phyloP scores from a whole-genome alignment of 2,113 vertebrate genomes.

The Pelobates fuscus region DNA sequence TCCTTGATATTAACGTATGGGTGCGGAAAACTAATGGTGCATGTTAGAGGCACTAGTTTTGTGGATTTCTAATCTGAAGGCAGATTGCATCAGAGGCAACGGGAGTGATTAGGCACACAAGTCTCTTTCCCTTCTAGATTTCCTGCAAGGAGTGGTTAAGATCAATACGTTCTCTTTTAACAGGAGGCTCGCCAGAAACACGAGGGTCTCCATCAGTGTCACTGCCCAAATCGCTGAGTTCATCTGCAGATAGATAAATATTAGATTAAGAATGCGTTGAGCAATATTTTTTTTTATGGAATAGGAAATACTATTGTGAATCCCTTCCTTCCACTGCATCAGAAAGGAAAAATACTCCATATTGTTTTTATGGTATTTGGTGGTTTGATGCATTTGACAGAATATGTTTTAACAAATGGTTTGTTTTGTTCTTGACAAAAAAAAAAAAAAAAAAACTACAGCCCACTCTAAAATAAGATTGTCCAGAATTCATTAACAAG shows the following conservation, averaged over 20 bases:
- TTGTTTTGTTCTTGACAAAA: no score
- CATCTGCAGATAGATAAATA: constrained; percentile 64
- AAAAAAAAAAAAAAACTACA: no score
- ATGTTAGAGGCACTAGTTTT: constrained; percentile 32
- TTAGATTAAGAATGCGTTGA: not conserved
- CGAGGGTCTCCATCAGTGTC: constrained; percentile 67
- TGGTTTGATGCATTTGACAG: no score
- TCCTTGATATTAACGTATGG: not conserved
- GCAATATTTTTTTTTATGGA: no score
- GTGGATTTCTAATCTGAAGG: constrained; percentile 17
- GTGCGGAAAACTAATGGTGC: not conserved
- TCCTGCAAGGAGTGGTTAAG: constrained; percentile 86
- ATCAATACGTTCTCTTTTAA: constrained; percentile 89
- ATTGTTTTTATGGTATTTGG: no score
- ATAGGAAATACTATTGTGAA: no score
- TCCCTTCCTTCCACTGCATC: no score
- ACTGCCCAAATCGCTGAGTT: constrained; percentile 73
- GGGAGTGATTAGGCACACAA: constrained; percentile 19
- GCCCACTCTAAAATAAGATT: no score
- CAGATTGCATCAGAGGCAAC: constrained; percentile 5
- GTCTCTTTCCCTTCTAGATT: constrained; percentile 66
- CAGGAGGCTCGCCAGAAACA: constrained; percentile 76
- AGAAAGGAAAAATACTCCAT: no score
- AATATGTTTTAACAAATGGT: no score
- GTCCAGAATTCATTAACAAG: no score